Base-by-base conservation (phyloP, 2,113 vertebrate species). In the Crocuta crocuta region DNA sequence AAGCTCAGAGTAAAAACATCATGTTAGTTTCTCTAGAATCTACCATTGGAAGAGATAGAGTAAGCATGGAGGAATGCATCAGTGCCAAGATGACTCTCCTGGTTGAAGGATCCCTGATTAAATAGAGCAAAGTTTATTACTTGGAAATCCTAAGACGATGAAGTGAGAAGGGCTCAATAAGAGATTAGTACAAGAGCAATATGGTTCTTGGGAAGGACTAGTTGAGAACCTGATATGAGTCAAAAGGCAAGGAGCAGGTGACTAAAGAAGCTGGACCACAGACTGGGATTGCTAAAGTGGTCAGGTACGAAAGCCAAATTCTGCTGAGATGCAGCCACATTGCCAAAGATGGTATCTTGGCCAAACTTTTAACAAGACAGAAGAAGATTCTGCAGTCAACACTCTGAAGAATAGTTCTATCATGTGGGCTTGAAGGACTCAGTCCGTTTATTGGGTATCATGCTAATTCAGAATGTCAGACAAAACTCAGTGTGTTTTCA, bases 401-500 rank as follows among this genome's bases (percentile, higher is more conserved):
- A 5, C 5, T 55, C 53, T 68, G 71, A 85, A 81, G n/a, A 78
- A 45, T 28, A 80, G 9, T 58, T 2, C 17, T 93, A 24, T 53
- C 9, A 48, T 31, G 3, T 43, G 19, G 1, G 2, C 63, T 73
- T 68, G 55, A 96, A 82, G 5, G 19, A 86, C 21, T 78, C 66
- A 68, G 4, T 68, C 26, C 8, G 39, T 21, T 48, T 91, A 15
- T 16, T 45, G 21, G 10, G 66, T 3, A 68, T 33, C 16, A 73
- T 50, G n/a, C 82, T 95, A 89, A 93, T 35, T 94, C 43, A 81
- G n/a, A 89, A 80, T 71, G 26, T 21, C 88, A 12, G n/a, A 81
- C 31, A 66, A 91, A 89, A 58, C 70, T 91, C 4, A 45, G 31
- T 26, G 16, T 48, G 71, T 23, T 53, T 78, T 71, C 4, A 15